These are phyloP conservation scores for Eurytoma adleriae DNA, from an alignment of 2,888 invertebrate species.

Conservation along the genomic window DNA sequence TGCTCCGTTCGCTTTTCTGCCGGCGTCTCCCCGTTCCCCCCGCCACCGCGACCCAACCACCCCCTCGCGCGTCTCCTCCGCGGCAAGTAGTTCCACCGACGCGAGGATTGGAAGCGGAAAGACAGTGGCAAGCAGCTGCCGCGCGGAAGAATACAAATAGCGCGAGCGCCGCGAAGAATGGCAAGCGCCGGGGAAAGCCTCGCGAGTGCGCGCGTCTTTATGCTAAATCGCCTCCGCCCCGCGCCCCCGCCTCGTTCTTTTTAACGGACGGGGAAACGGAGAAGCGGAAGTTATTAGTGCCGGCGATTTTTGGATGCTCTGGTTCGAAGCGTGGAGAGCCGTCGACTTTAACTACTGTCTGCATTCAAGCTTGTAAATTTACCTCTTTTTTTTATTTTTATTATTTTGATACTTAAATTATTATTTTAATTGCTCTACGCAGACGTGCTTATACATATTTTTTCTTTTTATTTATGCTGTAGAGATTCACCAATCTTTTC, in stretches of 20 bases:
- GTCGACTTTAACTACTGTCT: no score
- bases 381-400: no score
- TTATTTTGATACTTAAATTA: no score
- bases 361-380: no score
- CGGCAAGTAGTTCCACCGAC: neutral
- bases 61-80: neutral
- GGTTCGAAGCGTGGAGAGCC: neutral
- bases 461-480: no score
- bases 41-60: no score
- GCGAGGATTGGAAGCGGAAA: slow-evolving; percentile 16
- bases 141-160: slow-evolving; percentile 36
- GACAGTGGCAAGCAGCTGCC: slow-evolving; percentile 33
- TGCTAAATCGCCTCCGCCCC: no score
- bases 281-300: neutral
- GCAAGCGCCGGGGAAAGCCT: neutral
- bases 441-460: no score
- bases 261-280: slow-evolving; percentile 1
- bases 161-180: neutral
- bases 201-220: neutral
- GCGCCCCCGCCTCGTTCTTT: neutral
- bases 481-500: no score
- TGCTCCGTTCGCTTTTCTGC: slow-evolving; percentile 3
- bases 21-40: neutral
- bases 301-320: neutral
- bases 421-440: no score